These are phyloP conservation scores for Megalonaias nervosa DNA, from an alignment of 1,140 invertebrate genomes.

Conservation along the genomic window DNA sequence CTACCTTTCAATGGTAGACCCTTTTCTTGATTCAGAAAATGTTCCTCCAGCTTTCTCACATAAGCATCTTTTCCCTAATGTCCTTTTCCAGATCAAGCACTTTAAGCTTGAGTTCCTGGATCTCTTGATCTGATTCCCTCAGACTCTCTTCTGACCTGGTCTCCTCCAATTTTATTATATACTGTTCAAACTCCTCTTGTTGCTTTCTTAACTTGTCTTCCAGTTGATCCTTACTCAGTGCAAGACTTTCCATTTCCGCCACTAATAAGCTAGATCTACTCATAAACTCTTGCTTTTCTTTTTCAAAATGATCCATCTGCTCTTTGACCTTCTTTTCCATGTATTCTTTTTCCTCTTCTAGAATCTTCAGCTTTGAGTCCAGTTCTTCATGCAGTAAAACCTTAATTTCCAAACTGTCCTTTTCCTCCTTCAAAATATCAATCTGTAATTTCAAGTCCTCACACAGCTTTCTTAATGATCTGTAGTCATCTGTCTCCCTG, in stretches of 20 bases:
- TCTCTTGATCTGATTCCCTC: conserved; percentile 18
- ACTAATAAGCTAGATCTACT: conserved; percentile 25
- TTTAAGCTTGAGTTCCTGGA: conserved; percentile 29
- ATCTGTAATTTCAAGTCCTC: not conserved
- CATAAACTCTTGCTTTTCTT: conserved; percentile 40
- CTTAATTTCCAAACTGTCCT: not conserved
- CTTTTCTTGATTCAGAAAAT: conserved; percentile 33
- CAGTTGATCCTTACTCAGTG: not conserved
- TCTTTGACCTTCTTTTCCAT: conserved; percentile 21
- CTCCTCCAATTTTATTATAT: conserved; percentile 1
- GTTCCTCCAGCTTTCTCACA: conserved; percentile 46
- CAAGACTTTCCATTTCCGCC: conserved; percentile 12
- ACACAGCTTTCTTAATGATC: not conserved
- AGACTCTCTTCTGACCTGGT: conserved; percentile 25
- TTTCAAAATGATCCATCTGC: conserved; percentile 32
- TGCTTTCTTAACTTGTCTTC: conserved; percentile 19
- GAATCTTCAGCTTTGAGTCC: not conserved
- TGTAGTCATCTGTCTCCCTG: not conserved
- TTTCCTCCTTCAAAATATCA: not conserved
- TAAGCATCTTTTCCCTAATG: conserved; percentile 45
- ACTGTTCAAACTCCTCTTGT: not conserved
- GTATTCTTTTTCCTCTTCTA: conserved; percentile 3
- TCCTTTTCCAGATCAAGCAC: conserved; percentile 34
- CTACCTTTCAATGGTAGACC: not conserved
- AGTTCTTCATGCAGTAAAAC: not conserved